Conservation (phyloP, 2,113 vertebrate genomes). For the Chlorodrepanis virens region DNA sequence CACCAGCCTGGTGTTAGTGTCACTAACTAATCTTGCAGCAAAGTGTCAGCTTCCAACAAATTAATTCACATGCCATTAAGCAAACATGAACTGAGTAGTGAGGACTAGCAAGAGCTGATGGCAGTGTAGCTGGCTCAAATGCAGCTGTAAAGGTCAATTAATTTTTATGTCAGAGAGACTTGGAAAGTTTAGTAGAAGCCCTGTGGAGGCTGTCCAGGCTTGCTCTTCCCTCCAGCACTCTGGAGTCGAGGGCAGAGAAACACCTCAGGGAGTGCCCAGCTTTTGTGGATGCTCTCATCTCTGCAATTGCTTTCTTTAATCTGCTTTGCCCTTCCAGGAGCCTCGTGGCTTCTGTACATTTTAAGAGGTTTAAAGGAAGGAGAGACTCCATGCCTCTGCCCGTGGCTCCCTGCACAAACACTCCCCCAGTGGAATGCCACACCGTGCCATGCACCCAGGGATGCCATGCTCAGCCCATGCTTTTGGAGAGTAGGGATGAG, state of each 20-base stretch:
- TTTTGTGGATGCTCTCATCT: background rate
- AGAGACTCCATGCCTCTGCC: background rate
- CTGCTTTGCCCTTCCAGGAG: background rate
- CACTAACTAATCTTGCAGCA: background rate
- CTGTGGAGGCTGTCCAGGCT: fast-evolving
- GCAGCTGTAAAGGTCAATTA: background rate
- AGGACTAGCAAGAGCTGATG: background rate
- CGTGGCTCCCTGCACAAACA: fast-evolving
- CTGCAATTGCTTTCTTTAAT: background rate
- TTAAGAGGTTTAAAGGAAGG: background rate
- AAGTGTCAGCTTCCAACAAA: background rate
- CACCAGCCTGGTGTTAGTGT: background rate
- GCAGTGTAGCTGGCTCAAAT: background rate
- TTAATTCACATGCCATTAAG: background rate
- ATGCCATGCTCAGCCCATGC: fast-evolving
- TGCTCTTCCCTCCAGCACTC: background rate
- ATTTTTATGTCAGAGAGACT: background rate
- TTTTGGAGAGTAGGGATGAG: fast-evolving
- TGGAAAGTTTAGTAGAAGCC: background rate
- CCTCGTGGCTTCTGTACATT: background rate
- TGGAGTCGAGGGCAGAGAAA: background rate
- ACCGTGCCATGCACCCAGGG: fast-evolving
- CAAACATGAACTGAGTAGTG: background rate
- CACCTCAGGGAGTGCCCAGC: background rate
- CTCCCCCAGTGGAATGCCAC: background rate